Base-by-base conservation (phyloP, 2,113 vertebrate genomes). In the Pelmatolapia mariae region DNA sequence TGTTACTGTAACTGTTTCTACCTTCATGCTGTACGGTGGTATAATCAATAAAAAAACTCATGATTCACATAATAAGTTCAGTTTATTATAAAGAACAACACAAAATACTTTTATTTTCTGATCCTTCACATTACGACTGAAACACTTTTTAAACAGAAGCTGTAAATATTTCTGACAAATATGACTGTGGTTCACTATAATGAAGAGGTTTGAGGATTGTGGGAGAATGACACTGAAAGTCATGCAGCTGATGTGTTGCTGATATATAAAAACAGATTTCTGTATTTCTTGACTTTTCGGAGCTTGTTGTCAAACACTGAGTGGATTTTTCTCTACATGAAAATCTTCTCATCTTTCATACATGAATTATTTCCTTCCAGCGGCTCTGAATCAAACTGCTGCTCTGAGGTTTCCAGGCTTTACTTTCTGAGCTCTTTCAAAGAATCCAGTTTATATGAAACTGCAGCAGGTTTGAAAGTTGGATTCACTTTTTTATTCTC, bases 1-100 rank as follows among this genome's bases (percentile, higher is more conserved):
- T 47, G 45, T 47, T 47, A 1, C 45, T n/a, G 50, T 52, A 52
- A 52, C 50, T 10, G 50, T 0, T 53, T 53, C 50, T 10, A 10
- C 50, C 50, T 53, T 53, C 50, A 53, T 10, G 19, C 19, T n/a
- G 52, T 53, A 22, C 19, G 19, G 52, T 53, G 10, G 52, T 53
- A 0, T 0, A 6, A 53, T 53, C 52, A 1, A 56, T 24, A 57
- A 57, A 57, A 57, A 29, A 59, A 5, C 10, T 54, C 15, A 18
- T 10, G 15, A 59, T 5, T 18, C 26, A 59, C 57, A 31, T n/a
- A 22, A 2, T 31, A 10, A 31, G 8, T 31, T 29, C 7, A 59
- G 56, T 59, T 59, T 59, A 6, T 29, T 54, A 54, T 59, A 2
- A 59, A 8, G 5, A 54, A 29, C 13, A 59, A 59, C 4, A 31